Percentiles rank a stretch among this genome's conserved stretches.
Conservation (phyloP, 2,888 invertebrate species). For the Didymodactylos carnosus region DNA sequence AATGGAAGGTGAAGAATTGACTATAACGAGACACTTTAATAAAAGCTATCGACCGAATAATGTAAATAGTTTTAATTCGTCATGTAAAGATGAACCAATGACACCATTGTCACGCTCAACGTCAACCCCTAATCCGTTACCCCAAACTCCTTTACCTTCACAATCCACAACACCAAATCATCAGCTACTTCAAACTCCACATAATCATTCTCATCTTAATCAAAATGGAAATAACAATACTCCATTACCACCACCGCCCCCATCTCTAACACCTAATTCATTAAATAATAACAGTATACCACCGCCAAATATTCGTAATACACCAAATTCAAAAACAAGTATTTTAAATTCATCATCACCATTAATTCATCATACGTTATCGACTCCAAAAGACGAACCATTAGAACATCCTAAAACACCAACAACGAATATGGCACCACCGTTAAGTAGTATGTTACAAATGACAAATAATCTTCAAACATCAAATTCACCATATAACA, state of each 20-base stretch:
- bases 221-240: no score
- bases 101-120: not conserved
- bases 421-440: slow-evolving; percentile 3
- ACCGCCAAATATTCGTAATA: no score
- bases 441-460: slow-evolving; percentile 10
- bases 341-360: not conserved
- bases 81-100: not conserved
- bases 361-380: not conserved
- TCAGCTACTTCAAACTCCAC: no score
- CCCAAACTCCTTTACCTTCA: not conserved
- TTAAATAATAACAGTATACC: no score
- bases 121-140: not conserved
- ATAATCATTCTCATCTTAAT: not conserved
- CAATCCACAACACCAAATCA: not conserved
- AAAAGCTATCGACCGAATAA: not conserved
- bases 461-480: slow-evolving; percentile 10
- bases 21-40: slow-evolving; percentile 13
- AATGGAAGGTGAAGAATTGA: slow-evolving; percentile 11
- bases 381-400: not conserved
- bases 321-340: not conserved
- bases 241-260: not conserved
- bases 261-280: not conserved
- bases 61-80: not conserved
- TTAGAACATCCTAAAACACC: not conserved
- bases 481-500: not conserved